Evolutionary conservation across 2,888 invertebrate genomes (phyloP).

Genomic region (Alloscopus bannaensis): DNA sequence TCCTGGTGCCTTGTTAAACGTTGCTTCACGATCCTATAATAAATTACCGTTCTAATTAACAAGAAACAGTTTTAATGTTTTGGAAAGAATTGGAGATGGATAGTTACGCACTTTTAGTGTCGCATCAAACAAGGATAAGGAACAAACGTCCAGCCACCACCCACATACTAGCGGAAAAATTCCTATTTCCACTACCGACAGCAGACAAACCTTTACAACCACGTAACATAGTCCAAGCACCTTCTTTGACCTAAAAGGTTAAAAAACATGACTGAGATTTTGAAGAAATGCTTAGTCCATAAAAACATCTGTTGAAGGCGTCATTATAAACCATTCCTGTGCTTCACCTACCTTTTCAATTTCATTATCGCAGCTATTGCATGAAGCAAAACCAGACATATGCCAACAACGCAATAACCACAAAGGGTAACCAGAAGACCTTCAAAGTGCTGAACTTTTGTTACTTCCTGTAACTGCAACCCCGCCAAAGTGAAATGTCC

Average conservation of each 20-base stretch:
- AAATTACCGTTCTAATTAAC: constrained; percentile 68
- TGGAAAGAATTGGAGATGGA: constrained; percentile 72
- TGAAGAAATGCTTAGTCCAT: too few relatives aligned
- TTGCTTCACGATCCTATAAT: constrained; percentile 83
- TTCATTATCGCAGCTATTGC: constrained; percentile 87
- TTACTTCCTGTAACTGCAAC: constrained; percentile 82
- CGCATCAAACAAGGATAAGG: constrained; percentile 93
- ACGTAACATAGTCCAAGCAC: constrained; percentile 95
- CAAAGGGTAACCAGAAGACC: constrained; percentile 93
- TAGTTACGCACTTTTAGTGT: constrained; percentile 82
- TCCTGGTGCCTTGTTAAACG: constrained; percentile 93
- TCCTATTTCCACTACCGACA: constrained; percentile 98
- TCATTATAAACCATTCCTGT: too few relatives aligned
- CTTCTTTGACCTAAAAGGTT: constrained; percentile 81
- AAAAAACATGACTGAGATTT: background rate
- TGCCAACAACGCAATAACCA: constrained; percentile 94
- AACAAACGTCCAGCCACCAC: constrained; percentile 99
- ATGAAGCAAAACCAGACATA: constrained; percentile 88
- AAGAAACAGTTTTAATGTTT: too few relatives aligned
- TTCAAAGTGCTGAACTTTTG: constrained; percentile 90
- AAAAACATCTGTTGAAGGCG: too few relatives aligned
- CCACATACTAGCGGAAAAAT: constrained; percentile 97
- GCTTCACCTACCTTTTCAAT: constrained; percentile 79
- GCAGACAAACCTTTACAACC: constrained; percentile 91
- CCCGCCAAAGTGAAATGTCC: constrained; percentile 89